Percentiles rank a stretch among this genome's conserved stretches.
Conservation (phyloP, 1,140 invertebrate genomes). For the Melitaea cinxia region DNA sequence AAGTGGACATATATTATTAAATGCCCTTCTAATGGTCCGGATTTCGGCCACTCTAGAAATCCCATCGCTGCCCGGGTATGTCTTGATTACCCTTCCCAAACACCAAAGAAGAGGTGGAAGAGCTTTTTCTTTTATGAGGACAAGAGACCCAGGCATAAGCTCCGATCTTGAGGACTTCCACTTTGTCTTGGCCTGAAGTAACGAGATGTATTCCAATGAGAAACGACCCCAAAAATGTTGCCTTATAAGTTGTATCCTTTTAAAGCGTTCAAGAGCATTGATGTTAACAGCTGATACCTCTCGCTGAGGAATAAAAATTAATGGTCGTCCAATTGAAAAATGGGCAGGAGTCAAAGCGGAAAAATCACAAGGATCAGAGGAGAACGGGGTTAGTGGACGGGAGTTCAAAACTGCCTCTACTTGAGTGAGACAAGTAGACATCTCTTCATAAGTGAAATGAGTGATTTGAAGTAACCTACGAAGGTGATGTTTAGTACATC, state of each 20-base stretch:
- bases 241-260: constrained; percentile 9
- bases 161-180: background rate
- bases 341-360: constrained; percentile 50
- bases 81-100: constrained; percentile 23
- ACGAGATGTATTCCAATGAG: constrained; percentile 6
- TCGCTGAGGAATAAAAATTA: constrained; percentile 32
- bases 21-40: constrained; percentile 29
- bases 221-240: constrained; percentile 26
- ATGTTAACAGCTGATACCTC: background rate
- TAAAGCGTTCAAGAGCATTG: background rate
- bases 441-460: constrained; percentile 50
- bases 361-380: constrained; percentile 45
- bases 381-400: constrained; percentile 37
- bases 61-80: constrained; percentile 32
- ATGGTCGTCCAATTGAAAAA: constrained; percentile 50
- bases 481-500: constrained; percentile 43
- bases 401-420: constrained; percentile 37
- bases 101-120: constrained; percentile 37
- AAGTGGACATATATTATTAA: constrained; percentile 34
- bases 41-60: constrained; percentile 37
- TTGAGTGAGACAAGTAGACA: constrained; percentile 48
- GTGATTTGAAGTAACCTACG: constrained; percentile 35
- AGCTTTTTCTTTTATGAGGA: constrained; percentile 38
- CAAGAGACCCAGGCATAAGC: constrained; percentile 14
- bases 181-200: constrained; percentile 2